phyloP scores from a whole-genome alignment of 92 coral and sea anemone species.

The Palythoa caribaeorum region DNA sequence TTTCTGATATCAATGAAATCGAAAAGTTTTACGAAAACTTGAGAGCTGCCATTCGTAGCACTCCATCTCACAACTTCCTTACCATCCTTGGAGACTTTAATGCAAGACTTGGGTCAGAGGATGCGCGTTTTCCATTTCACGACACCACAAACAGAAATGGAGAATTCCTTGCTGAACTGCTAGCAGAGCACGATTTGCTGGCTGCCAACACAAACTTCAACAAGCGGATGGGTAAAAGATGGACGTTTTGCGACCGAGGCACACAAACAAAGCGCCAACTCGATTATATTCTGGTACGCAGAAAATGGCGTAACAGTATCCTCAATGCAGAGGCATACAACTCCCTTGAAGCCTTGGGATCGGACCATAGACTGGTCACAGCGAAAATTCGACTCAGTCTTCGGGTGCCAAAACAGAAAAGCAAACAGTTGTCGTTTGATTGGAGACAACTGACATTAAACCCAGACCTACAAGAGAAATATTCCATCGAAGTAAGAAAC shows the following conservation, averaged over 20 bases:
- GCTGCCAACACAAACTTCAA: not conserved
- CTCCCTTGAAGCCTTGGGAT: constrained; percentile 42
- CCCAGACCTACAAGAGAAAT: constrained; percentile 20
- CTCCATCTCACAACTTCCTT: constrained; percentile 9
- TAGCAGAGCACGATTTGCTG: not conserved
- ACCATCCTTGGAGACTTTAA: constrained; percentile 11
- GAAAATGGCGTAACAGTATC: constrained; percentile 61
- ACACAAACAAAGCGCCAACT: not conserved
- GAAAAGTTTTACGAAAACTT: constrained; percentile 2
- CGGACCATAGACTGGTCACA: constrained; percentile 63
- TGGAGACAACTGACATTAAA: constrained; percentile 45
- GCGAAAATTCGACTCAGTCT: constrained; percentile 3
- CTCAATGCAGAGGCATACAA: constrained; percentile 50
- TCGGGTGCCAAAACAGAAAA: constrained; percentile 1
- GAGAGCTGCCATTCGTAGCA: constrained; percentile 3
- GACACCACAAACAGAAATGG: not conserved
- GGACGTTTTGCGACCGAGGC: not conserved
- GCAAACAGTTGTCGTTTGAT: constrained; percentile 24
- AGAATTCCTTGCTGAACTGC: not conserved
- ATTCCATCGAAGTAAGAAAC: constrained; percentile 42
- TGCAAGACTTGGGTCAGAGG: constrained; percentile 4
- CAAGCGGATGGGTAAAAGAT: constrained; percentile 6
- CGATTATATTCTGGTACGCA: not conserved
- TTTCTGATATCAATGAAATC: not conserved
- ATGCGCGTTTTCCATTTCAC: constrained; percentile 4